These are phyloP conservation scores for Mycteria americana DNA, from an alignment of 2,797 vertebrate genomes.

Conservation along the genomic window DNA sequence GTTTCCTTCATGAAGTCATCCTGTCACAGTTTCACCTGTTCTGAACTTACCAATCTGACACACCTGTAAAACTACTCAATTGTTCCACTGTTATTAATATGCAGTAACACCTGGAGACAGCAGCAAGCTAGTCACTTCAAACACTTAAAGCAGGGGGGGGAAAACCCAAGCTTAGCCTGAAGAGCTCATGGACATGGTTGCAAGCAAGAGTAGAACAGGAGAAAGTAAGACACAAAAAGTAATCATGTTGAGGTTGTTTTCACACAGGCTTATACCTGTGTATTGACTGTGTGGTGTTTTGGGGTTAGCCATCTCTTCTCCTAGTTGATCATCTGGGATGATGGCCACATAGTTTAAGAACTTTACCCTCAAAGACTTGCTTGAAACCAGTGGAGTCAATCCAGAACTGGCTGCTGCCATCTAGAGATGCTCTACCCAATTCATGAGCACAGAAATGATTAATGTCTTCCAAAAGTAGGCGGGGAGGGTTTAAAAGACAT, in stretches of 20 bases:
- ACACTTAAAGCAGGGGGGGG: not conserved
- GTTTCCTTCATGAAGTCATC: not conserved
- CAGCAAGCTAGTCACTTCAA: not conserved
- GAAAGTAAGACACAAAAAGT: not conserved
- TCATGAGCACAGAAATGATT: not conserved
- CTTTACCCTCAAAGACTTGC: not conserved
- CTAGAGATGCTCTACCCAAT: accelerated
- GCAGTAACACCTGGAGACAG: not conserved
- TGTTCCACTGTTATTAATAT: not conserved
- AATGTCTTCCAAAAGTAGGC: not conserved
- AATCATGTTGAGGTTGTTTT: accelerated
- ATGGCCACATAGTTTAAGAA: not conserved
- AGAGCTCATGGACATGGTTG: accelerated
- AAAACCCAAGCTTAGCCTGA: not conserved
- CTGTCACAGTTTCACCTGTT: slow-evolving; percentile 19
- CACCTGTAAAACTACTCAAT: not conserved
- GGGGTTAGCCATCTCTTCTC: not conserved
- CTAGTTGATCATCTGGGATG: not conserved
- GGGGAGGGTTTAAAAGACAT: not conserved
- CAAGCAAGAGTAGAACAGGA: not conserved
- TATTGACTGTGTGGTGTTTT: not conserved
- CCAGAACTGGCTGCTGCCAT: not conserved
- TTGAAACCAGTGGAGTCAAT: not conserved
- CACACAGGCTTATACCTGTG: not conserved
- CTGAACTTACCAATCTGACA: slow-evolving; percentile 2